A percentile compares a stretch with the other conserved stretches of the same genome.
phyloP scores from a whole-genome alignment of 2,113 vertebrate genomes.

The Sminthopsis crassicaudata region DNA sequence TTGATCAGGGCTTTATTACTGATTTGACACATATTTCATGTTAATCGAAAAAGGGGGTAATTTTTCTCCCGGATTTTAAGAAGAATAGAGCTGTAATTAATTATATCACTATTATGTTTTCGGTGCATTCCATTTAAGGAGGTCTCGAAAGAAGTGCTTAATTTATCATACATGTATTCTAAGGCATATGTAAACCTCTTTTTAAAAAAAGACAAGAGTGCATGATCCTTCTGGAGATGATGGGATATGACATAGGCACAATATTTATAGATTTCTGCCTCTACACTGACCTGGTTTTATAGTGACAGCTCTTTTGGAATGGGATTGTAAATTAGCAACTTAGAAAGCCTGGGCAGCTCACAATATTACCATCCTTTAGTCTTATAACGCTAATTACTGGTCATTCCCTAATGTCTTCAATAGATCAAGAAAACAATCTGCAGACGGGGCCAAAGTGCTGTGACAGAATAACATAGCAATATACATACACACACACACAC shows the following conservation, averaged over 20 bases:
- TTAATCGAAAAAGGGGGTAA: slow-evolving; percentile 98
- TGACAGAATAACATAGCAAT: slow-evolving; percentile 28
- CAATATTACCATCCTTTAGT: slow-evolving; percentile 72
- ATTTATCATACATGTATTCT: slow-evolving; percentile 91
- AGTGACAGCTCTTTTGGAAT: slow-evolving; percentile 81
- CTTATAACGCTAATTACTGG: slow-evolving; percentile 76
- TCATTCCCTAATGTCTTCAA: slow-evolving; percentile 71
- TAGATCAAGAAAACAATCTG: slow-evolving; percentile 72
- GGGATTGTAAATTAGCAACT: slow-evolving; percentile 81
- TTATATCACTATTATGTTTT: slow-evolving; percentile 98
- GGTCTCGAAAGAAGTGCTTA: slow-evolving; percentile 89
- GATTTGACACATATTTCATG: slow-evolving; percentile 99
- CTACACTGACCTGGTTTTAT: slow-evolving; percentile 85
- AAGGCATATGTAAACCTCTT: slow-evolving; percentile 88
- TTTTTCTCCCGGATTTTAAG: slow-evolving; percentile 96
- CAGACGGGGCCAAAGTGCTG: slow-evolving; percentile 40
- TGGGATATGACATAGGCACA: slow-evolving; percentile 89
- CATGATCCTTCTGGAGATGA: slow-evolving; percentile 88
- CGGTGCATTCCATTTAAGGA: slow-evolving; percentile 88
- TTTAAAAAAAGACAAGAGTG: slow-evolving; percentile 85
- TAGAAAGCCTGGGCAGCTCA: slow-evolving; percentile 75
- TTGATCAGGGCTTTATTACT: slow-evolving; percentile 99
- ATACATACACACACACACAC: neutral
- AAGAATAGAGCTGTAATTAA: slow-evolving; percentile 96
- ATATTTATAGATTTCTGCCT: slow-evolving; percentile 87